Conservation (phyloP, 2,113 vertebrate species). For the Myiagra hebetior region DNA sequence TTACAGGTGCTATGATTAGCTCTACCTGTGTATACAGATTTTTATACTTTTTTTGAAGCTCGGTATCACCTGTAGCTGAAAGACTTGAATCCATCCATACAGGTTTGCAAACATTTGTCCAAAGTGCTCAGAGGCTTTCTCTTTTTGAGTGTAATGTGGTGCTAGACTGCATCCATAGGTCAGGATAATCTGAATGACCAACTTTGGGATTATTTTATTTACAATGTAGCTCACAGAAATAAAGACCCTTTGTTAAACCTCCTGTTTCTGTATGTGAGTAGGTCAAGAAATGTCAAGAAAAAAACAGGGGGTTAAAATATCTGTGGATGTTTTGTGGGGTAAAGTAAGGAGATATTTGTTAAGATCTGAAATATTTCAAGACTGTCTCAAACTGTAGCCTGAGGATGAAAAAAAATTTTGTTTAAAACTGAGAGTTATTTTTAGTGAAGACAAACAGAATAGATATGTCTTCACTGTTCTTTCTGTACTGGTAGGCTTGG, state of each 20-base stretch:
- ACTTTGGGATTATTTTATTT: background rate
- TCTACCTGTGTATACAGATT: background rate
- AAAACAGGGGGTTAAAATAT: background rate
- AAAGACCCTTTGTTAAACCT: background rate
- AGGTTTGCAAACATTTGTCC: background rate
- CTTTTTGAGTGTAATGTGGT: background rate
- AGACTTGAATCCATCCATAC: background rate
- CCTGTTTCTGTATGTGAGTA: background rate
- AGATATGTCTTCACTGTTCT: background rate
- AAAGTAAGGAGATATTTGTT: conserved; percentile 9
- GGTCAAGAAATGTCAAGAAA: background rate
- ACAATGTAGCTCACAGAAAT: background rate
- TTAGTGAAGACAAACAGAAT: background rate
- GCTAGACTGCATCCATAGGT: background rate
- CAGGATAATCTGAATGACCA: background rate
- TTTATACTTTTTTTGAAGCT: background rate
- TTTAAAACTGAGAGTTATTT: background rate
- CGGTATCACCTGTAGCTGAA: background rate
- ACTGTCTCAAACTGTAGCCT: background rate
- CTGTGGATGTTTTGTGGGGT: background rate
- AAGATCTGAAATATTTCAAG: background rate
- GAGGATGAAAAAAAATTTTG: background rate
- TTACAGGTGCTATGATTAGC: background rate
- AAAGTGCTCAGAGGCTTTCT: background rate
- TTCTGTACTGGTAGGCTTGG: background rate